phyloP scores from a whole-genome alignment of 2,888 invertebrate species.

The Tiphia femorata region DNA sequence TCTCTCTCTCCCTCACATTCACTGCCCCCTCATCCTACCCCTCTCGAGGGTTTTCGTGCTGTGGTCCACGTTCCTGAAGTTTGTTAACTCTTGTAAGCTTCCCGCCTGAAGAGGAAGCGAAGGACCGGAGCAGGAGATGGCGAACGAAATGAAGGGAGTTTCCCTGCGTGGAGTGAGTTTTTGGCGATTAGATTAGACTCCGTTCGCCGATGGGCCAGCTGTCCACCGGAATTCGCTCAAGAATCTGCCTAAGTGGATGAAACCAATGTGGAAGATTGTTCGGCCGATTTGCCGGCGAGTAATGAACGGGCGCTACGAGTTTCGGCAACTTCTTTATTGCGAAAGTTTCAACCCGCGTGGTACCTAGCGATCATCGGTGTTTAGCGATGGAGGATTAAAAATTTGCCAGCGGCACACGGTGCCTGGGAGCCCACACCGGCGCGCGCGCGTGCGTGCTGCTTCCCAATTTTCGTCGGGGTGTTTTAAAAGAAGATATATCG shows the following conservation, averaged over 20 bases:
- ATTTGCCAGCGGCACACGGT: slow-evolving; percentile 23
- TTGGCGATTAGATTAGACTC: slow-evolving; percentile 62
- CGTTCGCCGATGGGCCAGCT: slow-evolving; percentile 51
- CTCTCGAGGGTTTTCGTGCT: slow-evolving; percentile 37
- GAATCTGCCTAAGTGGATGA: slow-evolving; percentile 58
- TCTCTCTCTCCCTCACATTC: background rate
- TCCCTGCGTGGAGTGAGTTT: slow-evolving; percentile 56
- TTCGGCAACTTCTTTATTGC: slow-evolving; percentile 50
- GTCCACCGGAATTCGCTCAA: slow-evolving; percentile 54
- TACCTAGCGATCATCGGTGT: slow-evolving; percentile 26
- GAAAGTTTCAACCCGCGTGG: slow-evolving; percentile 37
- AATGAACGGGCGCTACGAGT: slow-evolving; percentile 46
- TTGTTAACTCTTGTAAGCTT: slow-evolving; percentile 64
- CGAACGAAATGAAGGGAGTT: slow-evolving; percentile 61
- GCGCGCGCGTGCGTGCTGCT: no score
- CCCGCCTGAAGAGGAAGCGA: slow-evolving; percentile 38
- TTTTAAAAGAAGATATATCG: no score
- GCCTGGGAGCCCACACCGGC: background rate
- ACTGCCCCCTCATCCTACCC: slow-evolving; percentile 14
- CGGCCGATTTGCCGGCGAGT: slow-evolving; percentile 35
- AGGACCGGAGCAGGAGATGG: slow-evolving; percentile 36
- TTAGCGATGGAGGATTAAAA: slow-evolving; percentile 37
- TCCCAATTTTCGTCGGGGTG: no score
- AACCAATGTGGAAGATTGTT: slow-evolving; percentile 46
- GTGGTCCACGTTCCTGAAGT: slow-evolving; percentile 61